phyloP scores from a whole-genome alignment of 1,140 invertebrate genomes.

The Drosophila tropicalis region DNA sequence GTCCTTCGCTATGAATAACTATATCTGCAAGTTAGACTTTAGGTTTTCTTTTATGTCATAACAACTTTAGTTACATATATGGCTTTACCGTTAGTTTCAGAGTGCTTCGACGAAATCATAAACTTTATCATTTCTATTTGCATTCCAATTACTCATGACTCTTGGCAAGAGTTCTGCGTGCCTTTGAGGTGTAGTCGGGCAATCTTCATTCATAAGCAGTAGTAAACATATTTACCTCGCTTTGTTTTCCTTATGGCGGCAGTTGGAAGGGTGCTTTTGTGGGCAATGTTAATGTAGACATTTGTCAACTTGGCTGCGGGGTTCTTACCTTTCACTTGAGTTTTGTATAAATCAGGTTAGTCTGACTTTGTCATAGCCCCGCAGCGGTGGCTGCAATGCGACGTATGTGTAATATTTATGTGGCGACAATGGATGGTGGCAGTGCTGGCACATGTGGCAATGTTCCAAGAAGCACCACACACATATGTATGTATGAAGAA shows the following conservation, averaged over 20 bases:
- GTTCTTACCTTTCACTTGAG: slow-evolving; percentile 42
- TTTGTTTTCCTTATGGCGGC: not conserved
- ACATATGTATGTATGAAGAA: slow-evolving; percentile 49
- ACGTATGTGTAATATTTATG: slow-evolving; percentile 75
- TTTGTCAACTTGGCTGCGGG: slow-evolving; percentile 23
- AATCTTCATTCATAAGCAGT: too few species aligned
- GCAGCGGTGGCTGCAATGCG: slow-evolving; percentile 22
- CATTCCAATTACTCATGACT: too few species aligned
- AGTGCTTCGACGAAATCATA: too few species aligned
- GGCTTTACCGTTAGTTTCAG: too few species aligned
- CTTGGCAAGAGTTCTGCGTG: too few species aligned
- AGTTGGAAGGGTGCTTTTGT: not conserved
- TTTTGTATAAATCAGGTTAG: slow-evolving; percentile 67
- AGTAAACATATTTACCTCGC: too few species aligned
- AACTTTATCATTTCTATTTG: too few species aligned
- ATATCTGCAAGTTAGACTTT: too few species aligned
- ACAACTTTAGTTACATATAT: too few species aligned
- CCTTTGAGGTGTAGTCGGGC: too few species aligned
- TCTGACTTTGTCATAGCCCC: slow-evolving; percentile 32
- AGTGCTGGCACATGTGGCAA: slow-evolving; percentile 65
- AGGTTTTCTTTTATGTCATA: too few species aligned
- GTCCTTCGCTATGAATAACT: too few species aligned
- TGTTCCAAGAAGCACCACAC: slow-evolving; percentile 66
- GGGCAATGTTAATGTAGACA: slow-evolving; percentile 32
- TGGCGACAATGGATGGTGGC: slow-evolving; percentile 30